Conservation (phyloP, 1,140 invertebrate species). For the Subanguina moxae region DNA sequence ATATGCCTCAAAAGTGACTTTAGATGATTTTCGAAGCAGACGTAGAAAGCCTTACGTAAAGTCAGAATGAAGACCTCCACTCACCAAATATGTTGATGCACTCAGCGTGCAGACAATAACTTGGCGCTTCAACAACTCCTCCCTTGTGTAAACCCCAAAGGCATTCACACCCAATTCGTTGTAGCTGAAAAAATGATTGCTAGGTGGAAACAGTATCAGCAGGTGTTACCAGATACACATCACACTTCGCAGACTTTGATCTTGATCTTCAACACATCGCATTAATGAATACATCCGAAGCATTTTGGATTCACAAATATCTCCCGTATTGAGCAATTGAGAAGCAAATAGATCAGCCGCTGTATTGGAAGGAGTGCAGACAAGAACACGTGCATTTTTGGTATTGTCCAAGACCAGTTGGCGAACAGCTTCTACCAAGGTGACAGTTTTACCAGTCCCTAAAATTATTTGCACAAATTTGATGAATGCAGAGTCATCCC, state of each 20-base stretch:
- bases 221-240: constrained; percentile 13
- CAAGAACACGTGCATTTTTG: constrained; percentile 1
- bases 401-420: not conserved
- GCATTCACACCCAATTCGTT: not conserved
- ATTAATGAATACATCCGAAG: constrained; percentile 25
- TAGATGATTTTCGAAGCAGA: too few species aligned
- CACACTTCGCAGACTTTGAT: not conserved
- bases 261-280: constrained; percentile 8
- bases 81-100: constrained; percentile 25
- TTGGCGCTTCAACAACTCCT: constrained; percentile 4
- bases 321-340: constrained; percentile 15
- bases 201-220: constrained; percentile 23
- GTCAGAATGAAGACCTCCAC: not conserved
- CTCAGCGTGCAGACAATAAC: constrained; percentile 35
- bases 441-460: constrained; percentile 31
- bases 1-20: constrained; percentile 44
- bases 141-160: constrained; percentile 16
- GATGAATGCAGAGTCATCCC: not conserved
- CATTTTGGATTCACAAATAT: not conserved
- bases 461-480: constrained; percentile 4
- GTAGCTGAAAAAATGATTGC: not conserved
- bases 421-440: constrained; percentile 28
- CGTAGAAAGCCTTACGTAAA: constrained; percentile 33
- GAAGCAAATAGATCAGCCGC: constrained; percentile 27
- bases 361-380: constrained; percentile 29